Conservation (phyloP, 2,888 invertebrate species). For the Macrophya annulata region DNA sequence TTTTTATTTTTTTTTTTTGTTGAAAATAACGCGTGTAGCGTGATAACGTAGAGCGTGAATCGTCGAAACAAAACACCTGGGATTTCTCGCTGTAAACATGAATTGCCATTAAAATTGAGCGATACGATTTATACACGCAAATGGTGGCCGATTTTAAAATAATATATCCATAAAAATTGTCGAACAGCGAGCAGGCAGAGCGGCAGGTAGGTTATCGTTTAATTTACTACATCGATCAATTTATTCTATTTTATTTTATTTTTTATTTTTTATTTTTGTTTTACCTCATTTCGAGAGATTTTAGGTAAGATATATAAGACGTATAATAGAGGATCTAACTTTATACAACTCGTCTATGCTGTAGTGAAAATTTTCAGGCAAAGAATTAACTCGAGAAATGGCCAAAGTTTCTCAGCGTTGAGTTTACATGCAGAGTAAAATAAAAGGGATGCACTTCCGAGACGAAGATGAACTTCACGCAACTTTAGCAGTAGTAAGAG, state of each 20-base stretch:
- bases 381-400: slow-evolving; percentile 32
- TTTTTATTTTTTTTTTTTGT: too few relatives aligned
- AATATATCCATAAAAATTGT: slow-evolving; percentile 13
- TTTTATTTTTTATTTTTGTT: neutral
- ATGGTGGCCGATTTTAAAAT: slow-evolving; percentile 24
- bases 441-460: neutral
- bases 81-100: slow-evolving; percentile 37
- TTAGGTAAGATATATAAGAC: neutral
- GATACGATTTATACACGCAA: slow-evolving; percentile 26
- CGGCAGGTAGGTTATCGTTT: neutral
- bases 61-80: slow-evolving; percentile 21
- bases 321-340: neutral
- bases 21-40: slow-evolving; percentile 11
- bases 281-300: neutral
- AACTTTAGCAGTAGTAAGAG: slow-evolving; percentile 19
- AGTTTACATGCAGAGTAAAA: slow-evolving; percentile 10
- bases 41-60: slow-evolving; percentile 27
- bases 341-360: neutral
- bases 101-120: slow-evolving; percentile 30
- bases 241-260: neutral
- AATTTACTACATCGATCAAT: slow-evolving; percentile 15
- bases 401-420: neutral
- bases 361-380: neutral
- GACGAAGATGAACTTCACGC: slow-evolving; percentile 52
- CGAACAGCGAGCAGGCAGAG: neutral